Evolutionary conservation across 2,888 invertebrate species (phyloP), one percentile per base, ranked within the genome.

Genomic region (Macroteleia sp.): DNA sequence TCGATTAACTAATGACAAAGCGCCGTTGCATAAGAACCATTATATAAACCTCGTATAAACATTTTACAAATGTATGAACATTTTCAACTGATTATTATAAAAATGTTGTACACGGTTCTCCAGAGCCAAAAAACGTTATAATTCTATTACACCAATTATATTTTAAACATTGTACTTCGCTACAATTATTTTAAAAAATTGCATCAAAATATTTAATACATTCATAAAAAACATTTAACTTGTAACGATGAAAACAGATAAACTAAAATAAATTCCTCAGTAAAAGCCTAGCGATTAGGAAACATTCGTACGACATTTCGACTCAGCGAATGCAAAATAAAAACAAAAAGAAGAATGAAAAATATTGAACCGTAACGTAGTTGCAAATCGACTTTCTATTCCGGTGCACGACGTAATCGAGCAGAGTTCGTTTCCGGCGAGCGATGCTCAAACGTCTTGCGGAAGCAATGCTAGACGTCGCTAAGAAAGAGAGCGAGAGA

Each of bases 301-400:
- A 42, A 42, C 9, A 3, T 12, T 36, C 36, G 39, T 17, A 9
- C 17, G 17, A 12, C 39, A 17, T 39, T 39, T 39, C 42, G 34
- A 12, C 14, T n/a, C 9, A 19, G 10, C 25, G 5, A 22, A 25
- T 34, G 30, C 41, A 22, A 57, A 57, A 41, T 14, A 14, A 16
- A 20, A 44, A 57, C 48, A 28, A 64, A 64, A 71, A 56, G 32
- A 66, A 34, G 54, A 56, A 19, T 46, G 62, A 67, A 57, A 76
- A 64, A 76, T 57, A 41, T 70, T 70, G 64, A 78, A 70, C 69
- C 69, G 78, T 74, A 54, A 69, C 73, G 46, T 67, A 62, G 67
- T 66, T 67, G 77, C 73, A 57, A 77, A 69, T 78, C 73, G 73
- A 74, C 77, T 78, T 78, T 78, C 77, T 78, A 78, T 69, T 78